Percentiles rank a stretch among this genome's conserved stretches.
Evolutionary conservation across 2,797 vertebrate genomes (phyloP).

Genomic region (Enteromius viviparus): DNA sequence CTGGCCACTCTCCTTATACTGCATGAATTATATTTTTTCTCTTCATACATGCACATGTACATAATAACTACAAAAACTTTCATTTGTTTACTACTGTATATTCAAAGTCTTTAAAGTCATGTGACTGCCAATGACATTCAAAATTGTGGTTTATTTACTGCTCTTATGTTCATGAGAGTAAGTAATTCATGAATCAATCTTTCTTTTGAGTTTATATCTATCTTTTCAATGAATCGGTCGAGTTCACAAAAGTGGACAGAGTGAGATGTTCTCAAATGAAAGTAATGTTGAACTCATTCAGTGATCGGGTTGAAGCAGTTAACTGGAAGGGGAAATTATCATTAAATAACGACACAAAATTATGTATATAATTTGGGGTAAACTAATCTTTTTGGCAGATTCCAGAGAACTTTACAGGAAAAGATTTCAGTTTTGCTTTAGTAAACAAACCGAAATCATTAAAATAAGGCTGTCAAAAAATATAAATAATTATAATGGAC

Average conservation of each 20-base stretch:
- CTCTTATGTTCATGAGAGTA: not conserved
- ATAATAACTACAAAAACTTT: too few species aligned
- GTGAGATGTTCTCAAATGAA: not conserved
- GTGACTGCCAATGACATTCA: not conserved
- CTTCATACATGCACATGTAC: not conserved
- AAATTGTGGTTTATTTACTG: not conserved
- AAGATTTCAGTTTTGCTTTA: not conserved
- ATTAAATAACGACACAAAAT: not conserved
- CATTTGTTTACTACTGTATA: not conserved
- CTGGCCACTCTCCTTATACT: not conserved
- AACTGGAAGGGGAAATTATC: not conserved
- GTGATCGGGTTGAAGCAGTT: not conserved
- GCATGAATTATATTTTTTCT: not conserved
- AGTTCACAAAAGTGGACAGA: not conserved
- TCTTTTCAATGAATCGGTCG: not conserved
- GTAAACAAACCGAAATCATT: not conserved
- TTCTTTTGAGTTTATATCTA: not conserved
- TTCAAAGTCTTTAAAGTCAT: not conserved
- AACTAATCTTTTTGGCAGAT: not conserved
- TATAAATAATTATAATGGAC: not conserved
- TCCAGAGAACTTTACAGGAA: not conserved
- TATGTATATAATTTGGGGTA: not conserved
- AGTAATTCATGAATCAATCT: not conserved
- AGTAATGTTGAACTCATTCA: not conserved
- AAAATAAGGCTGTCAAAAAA: not conserved